Evolutionary conservation across 2,113 vertebrate species (phyloP).

Genomic region (Gallinago undulata): DNA sequence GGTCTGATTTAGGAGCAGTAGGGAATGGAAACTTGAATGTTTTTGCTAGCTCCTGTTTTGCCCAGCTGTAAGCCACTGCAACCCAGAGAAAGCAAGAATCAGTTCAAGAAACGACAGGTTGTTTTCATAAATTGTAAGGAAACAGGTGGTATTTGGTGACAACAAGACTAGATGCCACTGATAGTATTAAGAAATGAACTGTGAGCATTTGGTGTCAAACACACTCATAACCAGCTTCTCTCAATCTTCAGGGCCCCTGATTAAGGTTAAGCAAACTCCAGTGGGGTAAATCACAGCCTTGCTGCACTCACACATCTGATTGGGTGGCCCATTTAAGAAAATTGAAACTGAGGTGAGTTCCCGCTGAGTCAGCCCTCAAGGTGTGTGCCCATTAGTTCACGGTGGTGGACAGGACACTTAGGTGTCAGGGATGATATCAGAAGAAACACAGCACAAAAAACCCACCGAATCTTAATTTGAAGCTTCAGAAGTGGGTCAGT

Average conservation of each 20-base stretch:
- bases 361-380: neutral
- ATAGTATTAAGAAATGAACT: neutral
- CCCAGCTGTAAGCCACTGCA: neutral
- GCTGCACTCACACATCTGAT: neutral
- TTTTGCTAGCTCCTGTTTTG: neutral
- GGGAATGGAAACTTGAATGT: neutral
- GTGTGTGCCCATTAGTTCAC: neutral
- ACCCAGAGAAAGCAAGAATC: neutral
- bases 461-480: neutral
- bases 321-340: neutral
- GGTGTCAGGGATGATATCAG: neutral
- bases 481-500: neutral
- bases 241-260: neutral
- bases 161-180: neutral
- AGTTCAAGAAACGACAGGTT: neutral
- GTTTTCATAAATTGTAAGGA: neutral
- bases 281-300: neutral
- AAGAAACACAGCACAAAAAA: neutral
- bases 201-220: neutral
- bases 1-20: neutral
- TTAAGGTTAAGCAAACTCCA: neutral
- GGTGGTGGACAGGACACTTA: neutral
- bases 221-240: neutral
- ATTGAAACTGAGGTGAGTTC: neutral
- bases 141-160: neutral